Percentiles rank a stretch among this genome's conserved stretches.
Evolutionary conservation across 1,140 invertebrate species (phyloP).

Genomic region (Phthorimaea operculella): DNA sequence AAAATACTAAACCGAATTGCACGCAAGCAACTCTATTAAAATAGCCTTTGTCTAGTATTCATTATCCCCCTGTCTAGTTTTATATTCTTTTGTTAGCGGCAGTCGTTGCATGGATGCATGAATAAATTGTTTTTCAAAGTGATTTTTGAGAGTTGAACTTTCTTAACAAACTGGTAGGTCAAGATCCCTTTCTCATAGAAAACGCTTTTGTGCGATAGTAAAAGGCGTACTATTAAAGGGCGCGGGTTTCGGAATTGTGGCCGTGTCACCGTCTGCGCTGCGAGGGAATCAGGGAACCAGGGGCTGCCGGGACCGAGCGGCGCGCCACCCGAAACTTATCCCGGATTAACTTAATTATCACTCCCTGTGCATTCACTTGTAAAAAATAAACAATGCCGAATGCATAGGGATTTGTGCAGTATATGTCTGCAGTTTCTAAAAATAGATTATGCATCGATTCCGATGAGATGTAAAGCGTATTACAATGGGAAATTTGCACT

Average conservation of each 20-base stretch:
- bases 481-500: no score
- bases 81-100: constrained; percentile 59
- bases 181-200: constrained; percentile 67
- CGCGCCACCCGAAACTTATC: constrained; percentile 16
- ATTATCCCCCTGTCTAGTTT: constrained; percentile 65
- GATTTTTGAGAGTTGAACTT: constrained; percentile 48
- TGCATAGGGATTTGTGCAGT: no score
- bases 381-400: background rate
- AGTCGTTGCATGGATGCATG: constrained; percentile 61
- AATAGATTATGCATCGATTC: no score
- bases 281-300: background rate
- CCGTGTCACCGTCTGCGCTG: constrained; percentile 4
- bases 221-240: constrained; percentile 64
- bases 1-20: constrained; percentile 51
- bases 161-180: constrained; percentile 64
- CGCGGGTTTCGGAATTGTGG: constrained; percentile 38
- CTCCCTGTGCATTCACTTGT: constrained; percentile 1
- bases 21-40: constrained; percentile 64
- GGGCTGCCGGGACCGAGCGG: constrained; percentile 17
- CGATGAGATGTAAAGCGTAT: no score
- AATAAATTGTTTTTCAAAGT: constrained; percentile 56
- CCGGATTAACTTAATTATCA: constrained; percentile 6
- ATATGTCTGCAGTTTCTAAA: no score
- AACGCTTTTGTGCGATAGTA: constrained; percentile 60
- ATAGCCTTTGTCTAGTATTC: constrained; percentile 61